Conservation (phyloP, 2,888 invertebrate species). For the Hipparchia sbordonii region DNA sequence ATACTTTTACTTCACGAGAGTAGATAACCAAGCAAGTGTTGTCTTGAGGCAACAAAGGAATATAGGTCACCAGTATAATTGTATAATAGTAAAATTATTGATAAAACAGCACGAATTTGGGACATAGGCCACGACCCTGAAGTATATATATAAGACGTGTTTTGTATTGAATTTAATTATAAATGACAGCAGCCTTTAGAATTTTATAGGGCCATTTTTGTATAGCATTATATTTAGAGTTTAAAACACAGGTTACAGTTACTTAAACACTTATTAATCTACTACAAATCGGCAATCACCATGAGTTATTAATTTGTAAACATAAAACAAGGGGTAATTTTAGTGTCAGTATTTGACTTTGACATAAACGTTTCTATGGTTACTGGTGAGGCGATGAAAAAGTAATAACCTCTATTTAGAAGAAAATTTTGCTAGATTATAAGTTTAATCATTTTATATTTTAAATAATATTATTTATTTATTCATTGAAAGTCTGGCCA, state of each 20-base stretch:
- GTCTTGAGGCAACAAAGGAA: background rate
- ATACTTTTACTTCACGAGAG: background rate
- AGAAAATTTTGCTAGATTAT: background rate
- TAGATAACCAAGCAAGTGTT: background rate
- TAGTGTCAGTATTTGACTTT: background rate
- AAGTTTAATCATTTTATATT: too few species aligned
- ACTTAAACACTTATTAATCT: too few species aligned
- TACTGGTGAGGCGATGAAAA: background rate
- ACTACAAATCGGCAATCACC: background rate
- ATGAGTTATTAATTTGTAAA: background rate
- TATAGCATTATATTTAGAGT: background rate
- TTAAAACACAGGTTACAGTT: background rate
- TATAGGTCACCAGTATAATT: constrained; percentile 24
- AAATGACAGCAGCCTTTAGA: background rate
- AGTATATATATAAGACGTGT: too few species aligned
- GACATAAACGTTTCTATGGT: background rate
- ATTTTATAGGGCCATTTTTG: background rate
- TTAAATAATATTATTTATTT: too few species aligned
- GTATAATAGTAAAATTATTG: constrained; percentile 27
- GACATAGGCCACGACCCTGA: background rate
- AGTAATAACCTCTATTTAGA: background rate
- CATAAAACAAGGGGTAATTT: background rate
- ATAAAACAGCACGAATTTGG: constrained; percentile 27
- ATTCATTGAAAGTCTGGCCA: too few species aligned
- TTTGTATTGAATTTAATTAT: too few species aligned